Evolutionary conservation across 35 echinoderm and acorn worm genomes (phyloP).

Genomic region (Ophiothrix spiculata): DNA sequence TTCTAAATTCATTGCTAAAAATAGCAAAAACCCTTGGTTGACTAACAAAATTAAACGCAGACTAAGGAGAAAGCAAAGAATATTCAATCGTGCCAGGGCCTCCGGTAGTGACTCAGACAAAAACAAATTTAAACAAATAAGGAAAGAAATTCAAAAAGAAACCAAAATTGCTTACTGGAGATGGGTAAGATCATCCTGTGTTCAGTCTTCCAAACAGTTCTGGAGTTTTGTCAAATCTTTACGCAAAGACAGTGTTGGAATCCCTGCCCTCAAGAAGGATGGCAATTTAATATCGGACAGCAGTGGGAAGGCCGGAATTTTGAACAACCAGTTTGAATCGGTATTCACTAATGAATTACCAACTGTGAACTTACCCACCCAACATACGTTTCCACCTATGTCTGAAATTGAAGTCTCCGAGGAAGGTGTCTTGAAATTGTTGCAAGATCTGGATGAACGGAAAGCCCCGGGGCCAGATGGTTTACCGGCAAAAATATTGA

Average conservation of each 20-base stretch:
- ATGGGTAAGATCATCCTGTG: background rate
- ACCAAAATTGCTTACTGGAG: background rate
- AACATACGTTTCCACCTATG: background rate
- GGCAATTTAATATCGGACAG: background rate
- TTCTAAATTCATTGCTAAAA: background rate
- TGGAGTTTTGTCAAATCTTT: background rate
- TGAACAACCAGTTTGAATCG: constrained; percentile 13
- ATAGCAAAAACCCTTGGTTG: background rate
- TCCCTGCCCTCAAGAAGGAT: background rate
- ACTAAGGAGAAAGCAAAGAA: background rate
- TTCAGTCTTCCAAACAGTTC: background rate
- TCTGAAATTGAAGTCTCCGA: background rate
- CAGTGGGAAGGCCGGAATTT: background rate
- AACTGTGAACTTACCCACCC: background rate
- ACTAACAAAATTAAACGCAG: background rate
- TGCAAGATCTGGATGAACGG: background rate
- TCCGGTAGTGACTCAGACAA: background rate
- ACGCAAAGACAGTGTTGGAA: background rate
- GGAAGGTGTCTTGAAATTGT: background rate
- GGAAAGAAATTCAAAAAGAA: background rate
- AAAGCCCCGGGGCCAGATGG: constrained; percentile 14
- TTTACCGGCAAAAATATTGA: constrained; percentile 4
- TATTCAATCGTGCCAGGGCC: background rate
- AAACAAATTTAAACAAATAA: background rate
- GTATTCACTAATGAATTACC: background rate